A percentile compares a stretch with the other conserved stretches of the same genome.
phyloP scores from a whole-genome alignment of 2,888 invertebrate species.

The Agrotis exclamationis region DNA sequence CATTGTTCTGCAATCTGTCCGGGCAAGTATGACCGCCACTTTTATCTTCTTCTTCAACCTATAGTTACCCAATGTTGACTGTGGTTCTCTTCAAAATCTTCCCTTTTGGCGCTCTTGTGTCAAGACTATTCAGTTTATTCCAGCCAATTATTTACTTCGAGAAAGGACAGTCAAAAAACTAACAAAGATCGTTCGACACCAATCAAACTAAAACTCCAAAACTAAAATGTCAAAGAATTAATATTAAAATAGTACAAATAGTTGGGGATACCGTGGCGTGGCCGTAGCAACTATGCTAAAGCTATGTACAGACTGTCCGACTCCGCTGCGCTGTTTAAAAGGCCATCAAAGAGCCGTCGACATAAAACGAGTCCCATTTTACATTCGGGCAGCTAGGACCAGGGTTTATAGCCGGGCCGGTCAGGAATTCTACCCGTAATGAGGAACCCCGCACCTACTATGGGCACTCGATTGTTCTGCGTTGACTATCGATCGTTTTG shows the following conservation, averaged over 20 bases:
- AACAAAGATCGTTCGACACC: conserved; percentile 18
- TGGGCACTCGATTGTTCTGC: conserved; percentile 51
- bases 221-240: conserved; percentile 41
- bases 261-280: conserved; percentile 38
- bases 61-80: too few species aligned
- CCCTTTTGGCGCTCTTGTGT: too few species aligned
- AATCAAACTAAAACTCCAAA: conserved; percentile 29
- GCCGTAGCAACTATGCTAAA: conserved; percentile 57
- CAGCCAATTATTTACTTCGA: too few species aligned
- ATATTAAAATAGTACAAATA: conserved; percentile 63
- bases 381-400: conserved; percentile 81
- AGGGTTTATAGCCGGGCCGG: conserved; percentile 81
- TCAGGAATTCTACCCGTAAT: conserved; percentile 83
- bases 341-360: conserved; percentile 83
- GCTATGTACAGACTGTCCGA: conserved; percentile 62
- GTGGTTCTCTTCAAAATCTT: too few species aligned
- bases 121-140: too few species aligned
- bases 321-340: conserved; percentile 74
- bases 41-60: too few species aligned
- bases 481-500: conserved; percentile 46
- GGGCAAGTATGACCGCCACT: not conserved
- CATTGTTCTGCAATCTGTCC: not conserved
- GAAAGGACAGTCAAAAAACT: conserved; percentile 6
- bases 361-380: conserved; percentile 85
- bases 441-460: conserved; percentile 77